Base-by-base conservation (phyloP, 1,140 invertebrate species). In the Batillaria attramentaria region DNA sequence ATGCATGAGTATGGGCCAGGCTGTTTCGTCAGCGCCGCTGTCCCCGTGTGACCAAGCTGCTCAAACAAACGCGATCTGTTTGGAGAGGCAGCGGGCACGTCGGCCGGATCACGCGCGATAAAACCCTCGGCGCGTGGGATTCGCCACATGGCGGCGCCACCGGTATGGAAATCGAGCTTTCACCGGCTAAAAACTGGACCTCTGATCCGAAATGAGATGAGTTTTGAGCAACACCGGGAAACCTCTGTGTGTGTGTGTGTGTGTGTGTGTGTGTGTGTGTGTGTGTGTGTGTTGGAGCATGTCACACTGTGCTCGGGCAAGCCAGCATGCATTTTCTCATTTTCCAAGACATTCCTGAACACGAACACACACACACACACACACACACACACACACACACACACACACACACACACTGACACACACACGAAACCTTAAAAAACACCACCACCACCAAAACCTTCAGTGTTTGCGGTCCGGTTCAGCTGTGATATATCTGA, bases 1-100 rank as follows among this genome's bases (percentile, higher is more conserved):
- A 13, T 50, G 46, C 46, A 24, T 13, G 46, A 50, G 46, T 13
- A 50, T 13, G 46, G 46, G 46, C 24, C 10, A 50, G 46, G 46
- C 13, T 13, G 24, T 50, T 50, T 13, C 13, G 24, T 24, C 10
- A 24, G 13, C 46, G 24, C 10, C 24, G 13, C 46, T 13, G 65
- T 13, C 16, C 31, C 31, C 18, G 33, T n/a, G 24, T n/a, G 68
- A 18, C 68, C 39, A 70, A 70, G 68, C 68, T 70, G 68, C 68
- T 70, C 68, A 70, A 70, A 70, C 41, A 70, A 39, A 37, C 37
- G 68, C 68, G 68, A 70, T 70, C 68, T 70, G 68, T 42, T 42
- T n/a, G 37, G 35, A 42, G 37, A 70, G 31, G 41, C 68, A 39
- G 37, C 68, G 39, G 68, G 35, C 68, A 70, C 68, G 68, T 70